Evolutionary conservation across 2,113 vertebrate genomes (phyloP).

Genomic region (Pelodiscus sinensis): DNA sequence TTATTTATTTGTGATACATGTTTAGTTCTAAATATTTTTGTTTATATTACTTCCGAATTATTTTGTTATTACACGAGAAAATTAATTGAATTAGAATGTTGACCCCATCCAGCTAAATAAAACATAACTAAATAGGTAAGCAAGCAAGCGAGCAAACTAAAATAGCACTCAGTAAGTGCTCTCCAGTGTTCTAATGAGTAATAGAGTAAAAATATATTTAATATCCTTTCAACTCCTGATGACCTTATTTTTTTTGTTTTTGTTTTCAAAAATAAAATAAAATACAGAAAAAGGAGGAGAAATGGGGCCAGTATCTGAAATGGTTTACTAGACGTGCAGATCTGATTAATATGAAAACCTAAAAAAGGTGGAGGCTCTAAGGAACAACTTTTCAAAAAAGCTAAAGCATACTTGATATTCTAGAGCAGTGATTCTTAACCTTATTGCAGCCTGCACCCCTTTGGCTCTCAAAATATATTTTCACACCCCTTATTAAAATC

Average conservation of each 20-base stretch:
- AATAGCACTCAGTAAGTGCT: constrained; percentile 23
- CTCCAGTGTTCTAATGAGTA: constrained; percentile 31
- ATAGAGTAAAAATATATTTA: constrained; percentile 35
- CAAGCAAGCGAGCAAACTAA: constrained; percentile 37
- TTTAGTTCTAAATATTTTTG: not conserved
- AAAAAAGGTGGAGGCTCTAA: constrained; percentile 26
- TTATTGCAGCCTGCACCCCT: too few species aligned
- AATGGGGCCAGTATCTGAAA: constrained; percentile 12
- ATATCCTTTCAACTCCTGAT: constrained; percentile 20
- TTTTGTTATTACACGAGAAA: constrained; percentile 14
- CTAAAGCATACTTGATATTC: not conserved
- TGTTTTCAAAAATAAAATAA: constrained; percentile 33
- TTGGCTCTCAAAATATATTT: too few species aligned
- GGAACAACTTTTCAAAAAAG: not conserved
- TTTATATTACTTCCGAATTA: constrained; percentile 29
- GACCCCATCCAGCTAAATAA: constrained; percentile 53
- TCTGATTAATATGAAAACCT: constrained; percentile 60
- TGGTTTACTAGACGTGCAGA: not conserved
- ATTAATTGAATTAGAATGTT: constrained; percentile 40
- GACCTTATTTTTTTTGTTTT: constrained; percentile 37
- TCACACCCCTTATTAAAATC: too few species aligned
- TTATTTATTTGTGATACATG: not conserved
- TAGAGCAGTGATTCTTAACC: too few species aligned
- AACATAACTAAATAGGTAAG: not conserved
- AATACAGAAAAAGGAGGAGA: not conserved